Conservation (phyloP, 2,113 vertebrate genomes). For the Thamnophis sirtalis region DNA sequence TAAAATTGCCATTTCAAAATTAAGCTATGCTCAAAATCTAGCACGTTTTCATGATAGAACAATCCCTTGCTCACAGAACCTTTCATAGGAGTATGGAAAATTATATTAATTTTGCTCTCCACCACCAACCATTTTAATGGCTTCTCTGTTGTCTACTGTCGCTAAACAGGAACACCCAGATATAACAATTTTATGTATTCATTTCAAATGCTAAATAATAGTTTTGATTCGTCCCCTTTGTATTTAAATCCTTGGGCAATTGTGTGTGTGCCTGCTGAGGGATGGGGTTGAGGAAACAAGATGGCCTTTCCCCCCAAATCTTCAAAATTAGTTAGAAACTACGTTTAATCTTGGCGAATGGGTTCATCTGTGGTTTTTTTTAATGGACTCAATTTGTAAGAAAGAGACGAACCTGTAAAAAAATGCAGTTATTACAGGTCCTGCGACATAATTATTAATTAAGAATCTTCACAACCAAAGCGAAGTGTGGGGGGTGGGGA, state of each 20-base stretch:
- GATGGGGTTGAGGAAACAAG: rapidly evolving
- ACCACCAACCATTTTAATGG: not conserved
- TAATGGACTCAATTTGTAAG: no score
- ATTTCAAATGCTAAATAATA: not conserved
- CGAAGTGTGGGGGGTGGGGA: no score
- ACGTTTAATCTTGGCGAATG: not conserved
- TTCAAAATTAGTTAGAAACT: not conserved
- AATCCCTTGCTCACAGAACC: slow-evolving; percentile 49
- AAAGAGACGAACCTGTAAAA: slow-evolving; percentile 67
- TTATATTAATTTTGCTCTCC: not conserved
- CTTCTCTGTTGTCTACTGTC: not conserved
- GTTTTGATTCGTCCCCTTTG: not conserved
- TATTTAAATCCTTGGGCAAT: not conserved
- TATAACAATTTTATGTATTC: not conserved
- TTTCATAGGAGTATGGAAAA: not conserved
- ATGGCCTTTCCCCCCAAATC: not conserved
- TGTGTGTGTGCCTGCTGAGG: no score
- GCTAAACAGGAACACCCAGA: not conserved
- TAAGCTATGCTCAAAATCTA: slow-evolving; percentile 40
- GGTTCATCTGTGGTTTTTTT: slow-evolving; percentile 17
- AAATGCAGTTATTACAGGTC: slow-evolving; percentile 72
- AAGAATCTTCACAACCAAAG: slow-evolving; percentile 26
- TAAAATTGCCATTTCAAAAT: slow-evolving; percentile 16
- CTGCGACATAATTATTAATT: slow-evolving; percentile 63
- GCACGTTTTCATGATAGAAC: slow-evolving; percentile 48